A percentile compares a stretch with the other conserved stretches of the same genome.
phyloP scores from a whole-genome alignment of 2,797 vertebrate species.

The Falco peregrinus region DNA sequence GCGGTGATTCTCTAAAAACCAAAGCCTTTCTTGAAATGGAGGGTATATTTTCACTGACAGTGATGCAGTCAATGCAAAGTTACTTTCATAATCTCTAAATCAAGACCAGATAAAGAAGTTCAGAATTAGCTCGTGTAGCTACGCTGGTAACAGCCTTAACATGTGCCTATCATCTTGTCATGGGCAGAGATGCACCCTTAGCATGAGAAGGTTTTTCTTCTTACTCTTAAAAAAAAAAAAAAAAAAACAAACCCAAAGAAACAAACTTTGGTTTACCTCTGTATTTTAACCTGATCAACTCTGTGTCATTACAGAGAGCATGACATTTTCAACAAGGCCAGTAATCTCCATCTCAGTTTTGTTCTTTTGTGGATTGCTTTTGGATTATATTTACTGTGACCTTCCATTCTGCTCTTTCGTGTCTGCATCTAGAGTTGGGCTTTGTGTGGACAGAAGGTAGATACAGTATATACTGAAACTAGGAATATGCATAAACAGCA shows the following conservation, averaged over 20 bases:
- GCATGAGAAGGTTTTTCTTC: neutral
- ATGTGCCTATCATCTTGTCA: rapidly evolving
- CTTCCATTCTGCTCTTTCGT: conserved; percentile 23
- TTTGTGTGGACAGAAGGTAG: conserved; percentile 54
- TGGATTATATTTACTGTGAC: conserved; percentile 60
- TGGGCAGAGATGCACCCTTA: neutral
- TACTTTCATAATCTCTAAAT: neutral
- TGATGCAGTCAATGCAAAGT: neutral
- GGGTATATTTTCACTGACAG: neutral
- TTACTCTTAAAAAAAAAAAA: neutral
- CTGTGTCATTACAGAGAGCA: rapidly evolving
- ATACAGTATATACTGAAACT: conserved; percentile 10
- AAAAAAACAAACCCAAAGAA: neutral
- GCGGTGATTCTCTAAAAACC: neutral
- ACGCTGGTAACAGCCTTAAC: neutral
- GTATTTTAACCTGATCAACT: neutral
- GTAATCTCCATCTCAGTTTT: conserved; percentile 28
- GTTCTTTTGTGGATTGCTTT: conserved; percentile 52
- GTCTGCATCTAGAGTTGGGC: neutral
- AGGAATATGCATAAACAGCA: conserved; percentile 52
- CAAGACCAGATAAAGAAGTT: neutral
- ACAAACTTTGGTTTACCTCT: neutral
- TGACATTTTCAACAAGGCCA: neutral
- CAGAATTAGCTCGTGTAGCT: neutral
- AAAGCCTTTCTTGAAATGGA: neutral